These are phyloP conservation scores for Callosobruchus maculatus DNA, from an alignment of 2,888 invertebrate species.

Conservation along the genomic window DNA sequence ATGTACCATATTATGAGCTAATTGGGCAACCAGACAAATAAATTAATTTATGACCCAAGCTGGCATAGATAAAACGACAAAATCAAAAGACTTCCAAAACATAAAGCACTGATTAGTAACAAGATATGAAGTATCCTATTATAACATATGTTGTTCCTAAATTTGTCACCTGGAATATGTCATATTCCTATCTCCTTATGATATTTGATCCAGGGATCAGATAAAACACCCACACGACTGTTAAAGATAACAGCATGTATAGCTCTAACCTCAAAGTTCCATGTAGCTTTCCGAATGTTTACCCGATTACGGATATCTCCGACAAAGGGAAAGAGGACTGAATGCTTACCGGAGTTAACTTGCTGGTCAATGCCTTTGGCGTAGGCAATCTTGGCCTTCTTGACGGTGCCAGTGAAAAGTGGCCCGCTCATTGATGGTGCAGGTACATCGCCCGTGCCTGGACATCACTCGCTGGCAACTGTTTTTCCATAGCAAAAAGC, in stretches of 20 bases:
- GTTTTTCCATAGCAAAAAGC: neutral
- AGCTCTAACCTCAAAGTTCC: neutral
- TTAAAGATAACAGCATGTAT: neutral
- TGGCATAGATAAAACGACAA: too few relatives aligned
- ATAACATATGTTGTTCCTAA: neutral
- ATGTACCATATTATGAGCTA: too few relatives aligned
- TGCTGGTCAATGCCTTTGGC: neutral
- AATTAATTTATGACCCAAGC: too few relatives aligned
- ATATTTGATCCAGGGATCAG: neutral
- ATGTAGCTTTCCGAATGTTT: neutral
- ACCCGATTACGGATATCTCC: neutral
- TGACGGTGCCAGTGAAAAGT: slow-evolving; percentile 37
- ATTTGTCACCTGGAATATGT: neutral
- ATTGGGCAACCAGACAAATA: too few relatives aligned
- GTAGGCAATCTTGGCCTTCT: slow-evolving; percentile 19
- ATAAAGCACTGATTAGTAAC: neutral
- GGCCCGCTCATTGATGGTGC: slow-evolving; percentile 42
- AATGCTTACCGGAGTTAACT: neutral
- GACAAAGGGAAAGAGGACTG: neutral
- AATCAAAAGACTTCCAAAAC: neutral
- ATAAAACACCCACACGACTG: neutral
- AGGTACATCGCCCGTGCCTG: slow-evolving; percentile 29
- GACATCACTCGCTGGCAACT: slow-evolving; percentile 26
- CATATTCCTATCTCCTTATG: neutral
- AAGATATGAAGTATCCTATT: neutral